Evolutionary conservation across 2,113 vertebrate species (phyloP).

Genomic region (Caretta caretta): DNA sequence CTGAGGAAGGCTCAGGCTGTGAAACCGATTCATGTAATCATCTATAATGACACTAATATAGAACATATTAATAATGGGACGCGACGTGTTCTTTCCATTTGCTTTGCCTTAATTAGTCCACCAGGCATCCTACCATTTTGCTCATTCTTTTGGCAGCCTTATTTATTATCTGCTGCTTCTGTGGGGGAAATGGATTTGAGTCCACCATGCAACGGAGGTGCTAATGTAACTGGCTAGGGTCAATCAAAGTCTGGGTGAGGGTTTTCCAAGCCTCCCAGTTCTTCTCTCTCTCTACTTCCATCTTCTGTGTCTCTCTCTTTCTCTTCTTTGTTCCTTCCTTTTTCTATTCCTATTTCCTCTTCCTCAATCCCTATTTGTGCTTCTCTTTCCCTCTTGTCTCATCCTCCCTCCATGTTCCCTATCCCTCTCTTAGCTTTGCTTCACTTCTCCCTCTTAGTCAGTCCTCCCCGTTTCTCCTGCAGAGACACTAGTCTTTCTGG

Average conservation of each 20-base stretch:
- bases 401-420: neutral
- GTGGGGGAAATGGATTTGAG: neutral
- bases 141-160: neutral
- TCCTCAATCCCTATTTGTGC: fast-evolving
- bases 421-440: neutral
- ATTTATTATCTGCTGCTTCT: neutral
- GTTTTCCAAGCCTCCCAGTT: neutral
- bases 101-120: neutral
- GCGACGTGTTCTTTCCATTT: slow-evolving; percentile 33
- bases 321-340: fast-evolving
- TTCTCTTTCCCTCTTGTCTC: neutral
- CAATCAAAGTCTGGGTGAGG: neutral
- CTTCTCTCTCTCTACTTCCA: neutral
- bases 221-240: neutral
- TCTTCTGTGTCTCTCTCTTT: neutral
- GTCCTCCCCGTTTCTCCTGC: neutral
- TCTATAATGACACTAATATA: slow-evolving; percentile 43
- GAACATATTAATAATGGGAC: slow-evolving; percentile 51
- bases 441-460: neutral
- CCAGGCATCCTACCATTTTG: neutral
- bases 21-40: slow-evolving; percentile 41
- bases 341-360: neutral
- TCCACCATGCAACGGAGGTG: neutral
- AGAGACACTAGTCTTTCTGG: neutral
- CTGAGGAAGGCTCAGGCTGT: slow-evolving; percentile 23